phyloP scores from a whole-genome alignment of 2,113 vertebrate genomes.

The Peucedramus taeniatus region DNA sequence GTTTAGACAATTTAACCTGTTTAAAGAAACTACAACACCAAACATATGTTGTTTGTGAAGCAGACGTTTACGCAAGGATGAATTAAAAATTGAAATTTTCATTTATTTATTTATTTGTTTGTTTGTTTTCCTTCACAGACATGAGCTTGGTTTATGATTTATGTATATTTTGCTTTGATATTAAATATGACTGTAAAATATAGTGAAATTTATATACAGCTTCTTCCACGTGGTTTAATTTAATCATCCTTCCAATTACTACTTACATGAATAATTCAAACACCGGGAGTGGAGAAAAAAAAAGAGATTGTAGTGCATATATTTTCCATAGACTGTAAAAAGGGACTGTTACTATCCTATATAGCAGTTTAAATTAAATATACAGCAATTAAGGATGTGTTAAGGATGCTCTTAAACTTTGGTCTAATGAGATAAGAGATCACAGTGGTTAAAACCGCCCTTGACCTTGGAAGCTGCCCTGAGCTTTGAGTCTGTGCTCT shows the following conservation, averaged over 20 bases:
- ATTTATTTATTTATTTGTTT: background rate
- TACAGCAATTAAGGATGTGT: background rate
- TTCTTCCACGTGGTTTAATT: background rate
- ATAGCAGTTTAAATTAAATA: background rate
- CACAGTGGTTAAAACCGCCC: background rate
- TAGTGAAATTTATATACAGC: background rate
- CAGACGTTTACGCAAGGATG: background rate
- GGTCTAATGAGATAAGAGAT: background rate
- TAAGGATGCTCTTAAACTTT: background rate
- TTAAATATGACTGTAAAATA: background rate
- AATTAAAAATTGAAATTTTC: background rate
- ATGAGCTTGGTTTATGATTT: background rate
- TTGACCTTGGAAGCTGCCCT: background rate
- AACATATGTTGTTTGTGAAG: background rate
- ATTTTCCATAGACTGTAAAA: background rate
- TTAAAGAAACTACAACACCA: background rate
- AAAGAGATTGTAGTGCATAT: background rate
- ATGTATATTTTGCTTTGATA: background rate
- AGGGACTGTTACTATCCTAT: background rate
- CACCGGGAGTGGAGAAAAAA: background rate
- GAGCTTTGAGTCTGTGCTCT: background rate
- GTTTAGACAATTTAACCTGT: background rate
- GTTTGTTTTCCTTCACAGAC: background rate
- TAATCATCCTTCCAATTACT: constrained; percentile 18
- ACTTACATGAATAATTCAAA: constrained; percentile 20